These are phyloP conservation scores for Clarias magur DNA, from an alignment of 2,113 vertebrate species.

Conservation along the genomic window DNA sequence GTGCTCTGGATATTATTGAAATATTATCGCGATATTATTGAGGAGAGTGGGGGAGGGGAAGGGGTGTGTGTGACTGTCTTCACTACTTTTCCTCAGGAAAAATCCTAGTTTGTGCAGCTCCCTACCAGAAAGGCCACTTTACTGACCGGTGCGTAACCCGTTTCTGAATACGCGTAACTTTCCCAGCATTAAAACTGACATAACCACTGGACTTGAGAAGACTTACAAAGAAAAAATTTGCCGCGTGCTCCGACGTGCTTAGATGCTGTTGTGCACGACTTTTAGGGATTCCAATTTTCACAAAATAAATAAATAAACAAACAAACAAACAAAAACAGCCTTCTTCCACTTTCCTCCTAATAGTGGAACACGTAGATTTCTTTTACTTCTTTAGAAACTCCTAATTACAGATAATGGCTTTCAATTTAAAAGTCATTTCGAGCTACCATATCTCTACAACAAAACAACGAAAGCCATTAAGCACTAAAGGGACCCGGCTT, in stretches of 20 bases:
- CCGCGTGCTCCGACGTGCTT: not conserved
- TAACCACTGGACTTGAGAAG: not conserved
- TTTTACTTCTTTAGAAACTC: not conserved
- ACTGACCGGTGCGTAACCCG: not conserved
- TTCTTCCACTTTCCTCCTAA: not conserved
- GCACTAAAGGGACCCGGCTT: not conserved
- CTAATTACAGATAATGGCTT: constrained; percentile 37
- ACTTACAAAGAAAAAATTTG: not conserved
- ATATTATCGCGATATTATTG: not conserved
- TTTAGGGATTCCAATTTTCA: not conserved
- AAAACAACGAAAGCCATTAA: constrained; percentile 25
- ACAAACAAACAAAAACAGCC: not conserved
- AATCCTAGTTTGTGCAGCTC: not conserved
- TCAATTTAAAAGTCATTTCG: constrained; percentile 27
- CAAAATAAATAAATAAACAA: not conserved
- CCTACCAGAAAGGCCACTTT: not conserved
- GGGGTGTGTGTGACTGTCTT: too few relatives aligned
- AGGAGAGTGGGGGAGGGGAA: too few relatives aligned
- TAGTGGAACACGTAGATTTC: not conserved
- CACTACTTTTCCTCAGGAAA: not conserved
- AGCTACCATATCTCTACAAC: constrained; percentile 7
- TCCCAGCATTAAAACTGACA: not conserved
- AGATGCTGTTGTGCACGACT: not conserved
- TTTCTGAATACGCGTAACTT: not conserved
- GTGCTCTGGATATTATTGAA: not conserved